A percentile compares a stretch with the other conserved stretches of the same genome.
These are phyloP conservation scores for Andrena dorsata DNA, from an alignment of 2,888 invertebrate genomes.

Conservation along the genomic window DNA sequence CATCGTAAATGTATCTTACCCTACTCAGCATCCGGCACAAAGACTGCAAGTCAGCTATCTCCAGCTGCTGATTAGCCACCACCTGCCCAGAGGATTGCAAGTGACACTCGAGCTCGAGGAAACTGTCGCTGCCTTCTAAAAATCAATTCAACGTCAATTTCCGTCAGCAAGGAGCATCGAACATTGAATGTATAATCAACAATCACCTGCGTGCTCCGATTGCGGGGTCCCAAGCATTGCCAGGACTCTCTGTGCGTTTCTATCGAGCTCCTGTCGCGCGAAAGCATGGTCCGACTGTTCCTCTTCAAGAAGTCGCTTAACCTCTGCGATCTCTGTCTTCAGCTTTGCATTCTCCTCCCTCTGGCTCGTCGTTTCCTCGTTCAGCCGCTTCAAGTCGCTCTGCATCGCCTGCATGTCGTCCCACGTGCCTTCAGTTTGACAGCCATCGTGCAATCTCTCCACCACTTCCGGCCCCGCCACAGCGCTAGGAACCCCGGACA, in stretches of 20 bases:
- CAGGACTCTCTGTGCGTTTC: slow-evolving; percentile 90
- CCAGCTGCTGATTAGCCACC: slow-evolving; percentile 91
- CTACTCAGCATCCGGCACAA: slow-evolving; percentile 90
- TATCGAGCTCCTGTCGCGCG: slow-evolving; percentile 90
- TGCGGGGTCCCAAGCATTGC: slow-evolving; percentile 86
- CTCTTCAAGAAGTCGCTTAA: slow-evolving; percentile 88
- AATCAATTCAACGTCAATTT: slow-evolving; percentile 39
- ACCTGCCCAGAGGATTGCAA: slow-evolving; percentile 90
- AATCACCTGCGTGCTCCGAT: slow-evolving; percentile 79
- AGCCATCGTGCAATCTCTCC: slow-evolving; percentile 87
- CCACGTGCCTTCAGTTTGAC: slow-evolving; percentile 89
- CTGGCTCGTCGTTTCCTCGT: slow-evolving; percentile 83
- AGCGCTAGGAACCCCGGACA: slow-evolving; percentile 87
- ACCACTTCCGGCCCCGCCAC: slow-evolving; percentile 80
- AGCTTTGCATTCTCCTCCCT: slow-evolving; percentile 87
- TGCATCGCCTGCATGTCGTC: slow-evolving; percentile 88
- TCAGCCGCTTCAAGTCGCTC: slow-evolving; percentile 86
- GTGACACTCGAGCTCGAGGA: slow-evolving; percentile 90
- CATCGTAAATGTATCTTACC: slow-evolving; percentile 84
- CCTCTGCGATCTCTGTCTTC: slow-evolving; percentile 86
- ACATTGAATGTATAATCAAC: background rate
- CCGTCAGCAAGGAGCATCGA: too few species aligned
- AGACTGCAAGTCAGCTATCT: slow-evolving; percentile 90
- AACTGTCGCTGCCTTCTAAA: slow-evolving; percentile 88
- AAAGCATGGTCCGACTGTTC: slow-evolving; percentile 91